Evolutionary conservation across 2,113 vertebrate genomes (phyloP), one percentile per base, ranked within the genome.

Genomic region (Toxotes chatareus): DNA sequence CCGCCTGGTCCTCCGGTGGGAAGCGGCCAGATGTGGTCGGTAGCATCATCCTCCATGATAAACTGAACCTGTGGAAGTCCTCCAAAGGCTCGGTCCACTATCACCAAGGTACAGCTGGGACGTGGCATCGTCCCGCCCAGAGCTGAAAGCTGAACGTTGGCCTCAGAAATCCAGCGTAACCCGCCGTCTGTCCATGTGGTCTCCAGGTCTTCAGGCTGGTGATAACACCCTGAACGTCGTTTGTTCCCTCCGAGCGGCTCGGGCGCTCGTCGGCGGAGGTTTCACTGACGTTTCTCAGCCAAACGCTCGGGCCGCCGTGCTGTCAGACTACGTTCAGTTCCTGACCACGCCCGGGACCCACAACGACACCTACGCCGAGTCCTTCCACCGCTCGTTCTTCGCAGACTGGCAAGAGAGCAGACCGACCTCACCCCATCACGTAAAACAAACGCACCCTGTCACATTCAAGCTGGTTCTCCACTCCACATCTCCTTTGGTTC

Each of bases 301-400:
- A 0, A 89, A 66, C 0, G 91, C 93, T 1, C 77, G 91, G 3
- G 92, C 86, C 0, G 86, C 84, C 1, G 93, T 94, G 0, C 83
- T 94, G 7, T 73, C 84, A 0, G 90, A 94, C 74, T 94, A 94
- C 40, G 73, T 93, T 2, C 14, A 40, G 1, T 95, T 94, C 73
- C 73, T 95, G 91, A 95, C 92, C 7, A 90, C 83, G 1, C 91
- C 92, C 3, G 59, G 88, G 7, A 84, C 88, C 2, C 94, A 94
- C 73, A 12, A 21, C 0, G 94, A 95, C 86, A 92, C 92, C 36
- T 95, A 94, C 13, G 93, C 94, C 0, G 93, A 95, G 85, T 94
- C 94, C 51, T 93, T 31, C 75, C 93, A 95, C 78, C 81, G 93
- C 21, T 87, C 90, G 0, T 95, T 95, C 80, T 95, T 94, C 69